Conservation (phyloP, 2,888 invertebrate genomes). For the Sclerodermus sp. region DNA sequence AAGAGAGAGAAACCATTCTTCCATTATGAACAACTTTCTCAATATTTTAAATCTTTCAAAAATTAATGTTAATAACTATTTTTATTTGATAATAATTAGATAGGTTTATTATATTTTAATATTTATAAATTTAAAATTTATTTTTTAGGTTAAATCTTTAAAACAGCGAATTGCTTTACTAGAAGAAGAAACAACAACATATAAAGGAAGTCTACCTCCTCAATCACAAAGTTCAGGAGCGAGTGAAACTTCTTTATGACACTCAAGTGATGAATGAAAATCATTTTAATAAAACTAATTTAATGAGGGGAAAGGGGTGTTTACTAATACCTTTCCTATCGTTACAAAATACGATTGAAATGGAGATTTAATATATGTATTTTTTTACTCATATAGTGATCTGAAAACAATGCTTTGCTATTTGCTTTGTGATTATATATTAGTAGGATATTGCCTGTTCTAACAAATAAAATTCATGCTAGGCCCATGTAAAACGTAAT, state of each 20-base stretch:
- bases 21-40: too few species aligned
- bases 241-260: conserved; percentile 50
- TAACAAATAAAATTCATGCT: conserved; percentile 23
- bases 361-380: conserved; percentile 40
- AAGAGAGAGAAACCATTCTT: too few species aligned
- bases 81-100: neutral
- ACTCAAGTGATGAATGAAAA: conserved; percentile 28
- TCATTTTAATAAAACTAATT: neutral
- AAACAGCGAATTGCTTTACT: conserved; percentile 59
- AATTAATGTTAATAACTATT: too few species aligned
- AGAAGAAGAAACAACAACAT: conserved; percentile 54
- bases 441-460: conserved; percentile 17
- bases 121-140: conserved; percentile 1
- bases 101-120: neutral
- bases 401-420: conserved; percentile 31
- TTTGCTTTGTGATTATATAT: conserved; percentile 35
- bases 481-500: conserved; percentile 24
- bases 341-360: conserved; percentile 18
- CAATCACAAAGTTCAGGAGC: conserved; percentile 50
- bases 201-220: conserved; percentile 40
- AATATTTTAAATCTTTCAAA: too few species aligned
- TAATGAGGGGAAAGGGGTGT: neutral
- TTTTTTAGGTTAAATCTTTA: conserved; percentile 57
- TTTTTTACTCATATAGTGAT: conserved; percentile 42
- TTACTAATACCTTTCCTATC: conserved; percentile 21